Conservation (phyloP, 2,797 vertebrate genomes). For the Synanceia verrucosa region DNA sequence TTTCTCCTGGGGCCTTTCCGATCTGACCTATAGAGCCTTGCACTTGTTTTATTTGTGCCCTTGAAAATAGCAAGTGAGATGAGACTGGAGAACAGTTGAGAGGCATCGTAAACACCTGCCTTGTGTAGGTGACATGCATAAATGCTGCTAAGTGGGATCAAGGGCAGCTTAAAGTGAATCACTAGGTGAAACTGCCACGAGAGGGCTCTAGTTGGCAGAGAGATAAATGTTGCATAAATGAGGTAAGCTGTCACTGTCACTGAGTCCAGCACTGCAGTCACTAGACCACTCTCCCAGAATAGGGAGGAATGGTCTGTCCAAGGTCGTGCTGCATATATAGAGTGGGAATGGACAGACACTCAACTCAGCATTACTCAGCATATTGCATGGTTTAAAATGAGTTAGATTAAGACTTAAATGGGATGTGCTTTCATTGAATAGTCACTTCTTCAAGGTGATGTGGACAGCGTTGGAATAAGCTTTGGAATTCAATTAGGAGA, state of each 20-base stretch:
- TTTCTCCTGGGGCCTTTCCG: no score
- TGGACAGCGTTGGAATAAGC: constrained; percentile 4
- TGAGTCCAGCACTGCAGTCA: constrained; percentile 46
- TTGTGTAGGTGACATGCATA: background rate
- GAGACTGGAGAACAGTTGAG: background rate
- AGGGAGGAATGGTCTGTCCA: constrained; percentile 45
- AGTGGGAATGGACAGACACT: background rate
- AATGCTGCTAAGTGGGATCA: constrained; percentile 41
- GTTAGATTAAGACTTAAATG: background rate
- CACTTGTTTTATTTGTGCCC: no score
- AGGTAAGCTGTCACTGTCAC: constrained; percentile 51
- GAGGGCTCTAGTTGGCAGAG: constrained; percentile 40
- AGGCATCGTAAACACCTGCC: background rate
- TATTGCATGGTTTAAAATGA: constrained; percentile 13
- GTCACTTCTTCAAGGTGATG: constrained; percentile 2
- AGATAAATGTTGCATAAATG: constrained; percentile 34
- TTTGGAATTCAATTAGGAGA: constrained; percentile 9
- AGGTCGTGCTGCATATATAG: constrained; percentile 58
- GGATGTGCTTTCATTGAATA: constrained; percentile 2
- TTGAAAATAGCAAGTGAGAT: background rate
- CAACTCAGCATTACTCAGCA: constrained; percentile 34
- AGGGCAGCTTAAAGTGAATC: constrained; percentile 39
- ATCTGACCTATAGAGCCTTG: no score
- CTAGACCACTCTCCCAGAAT: constrained; percentile 30
- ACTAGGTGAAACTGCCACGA: constrained; percentile 29